These are phyloP conservation scores for Pseudochirops corinnae DNA, from an alignment of 2,797 vertebrate species.

Conservation along the genomic window DNA sequence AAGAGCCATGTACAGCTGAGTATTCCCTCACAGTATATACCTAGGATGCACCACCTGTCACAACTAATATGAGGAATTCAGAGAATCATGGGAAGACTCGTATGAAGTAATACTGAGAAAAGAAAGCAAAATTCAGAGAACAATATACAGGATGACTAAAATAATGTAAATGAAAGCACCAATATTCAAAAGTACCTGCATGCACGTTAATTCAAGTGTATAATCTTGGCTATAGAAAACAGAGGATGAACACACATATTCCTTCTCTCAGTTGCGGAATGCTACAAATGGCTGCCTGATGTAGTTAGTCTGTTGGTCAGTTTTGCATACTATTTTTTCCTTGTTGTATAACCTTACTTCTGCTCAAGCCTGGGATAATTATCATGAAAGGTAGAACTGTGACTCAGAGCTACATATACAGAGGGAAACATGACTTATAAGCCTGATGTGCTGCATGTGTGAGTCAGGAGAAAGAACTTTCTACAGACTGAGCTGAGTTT, in stretches of 20 bases:
- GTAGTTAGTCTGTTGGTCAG: not conserved
- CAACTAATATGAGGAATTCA: not conserved
- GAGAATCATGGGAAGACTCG: not conserved
- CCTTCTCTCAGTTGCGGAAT: not conserved
- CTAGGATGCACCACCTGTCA: not conserved
- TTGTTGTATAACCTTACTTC: not conserved
- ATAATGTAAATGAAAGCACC: not conserved
- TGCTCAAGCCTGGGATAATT: not conserved
- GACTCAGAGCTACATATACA: not conserved
- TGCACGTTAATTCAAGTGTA: not conserved
- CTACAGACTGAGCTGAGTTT: not conserved
- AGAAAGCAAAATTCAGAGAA: conserved; percentile 5
- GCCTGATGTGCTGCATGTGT: not conserved
- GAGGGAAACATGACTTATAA: not conserved
- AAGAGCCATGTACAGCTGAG: not conserved
- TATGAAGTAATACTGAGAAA: not conserved
- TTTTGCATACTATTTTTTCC: not conserved
- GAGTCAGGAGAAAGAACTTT: not conserved
- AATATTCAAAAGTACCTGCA: not conserved
- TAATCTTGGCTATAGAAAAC: not conserved
- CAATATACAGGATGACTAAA: not conserved
- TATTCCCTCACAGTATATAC: not conserved
- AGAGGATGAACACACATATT: not conserved
- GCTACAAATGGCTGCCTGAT: not conserved
- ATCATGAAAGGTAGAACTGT: not conserved